Conservation (phyloP, 1,140 invertebrate genomes). For the Trissolcus basalis region DNA sequence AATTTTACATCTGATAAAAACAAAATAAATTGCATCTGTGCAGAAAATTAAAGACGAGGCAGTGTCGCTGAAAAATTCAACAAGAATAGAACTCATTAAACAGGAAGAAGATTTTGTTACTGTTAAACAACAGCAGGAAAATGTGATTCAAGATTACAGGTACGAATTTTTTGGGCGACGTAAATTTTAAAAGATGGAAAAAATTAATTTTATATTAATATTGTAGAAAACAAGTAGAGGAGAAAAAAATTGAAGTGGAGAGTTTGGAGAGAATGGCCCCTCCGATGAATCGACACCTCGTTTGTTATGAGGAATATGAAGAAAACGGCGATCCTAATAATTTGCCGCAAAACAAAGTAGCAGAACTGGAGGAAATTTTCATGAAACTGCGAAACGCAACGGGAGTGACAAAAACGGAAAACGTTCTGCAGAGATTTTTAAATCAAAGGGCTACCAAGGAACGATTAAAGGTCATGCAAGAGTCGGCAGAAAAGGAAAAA, state of each 20-base stretch:
- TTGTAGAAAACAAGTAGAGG: slow-evolving; percentile 80
- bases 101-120: slow-evolving; percentile 82
- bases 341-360: slow-evolving; percentile 68
- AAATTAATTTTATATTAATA: background rate
- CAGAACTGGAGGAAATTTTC: slow-evolving; percentile 81
- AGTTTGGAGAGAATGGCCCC: slow-evolving; percentile 83
- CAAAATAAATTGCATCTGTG: background rate
- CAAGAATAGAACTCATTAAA: slow-evolving; percentile 79
- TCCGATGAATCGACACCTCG: slow-evolving; percentile 72
- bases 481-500: slow-evolving; percentile 84
- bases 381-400: slow-evolving; percentile 84
- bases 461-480: slow-evolving; percentile 81
- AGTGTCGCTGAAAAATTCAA: slow-evolving; percentile 80
- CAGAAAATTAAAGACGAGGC: slow-evolving; percentile 83
- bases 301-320: slow-evolving; percentile 18
- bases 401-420: slow-evolving; percentile 83
- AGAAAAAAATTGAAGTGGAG: slow-evolving; percentile 82
- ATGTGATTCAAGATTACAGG: slow-evolving; percentile 78
- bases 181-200: too few species aligned
- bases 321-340: slow-evolving; percentile 64
- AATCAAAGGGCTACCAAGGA: slow-evolving; percentile 83
- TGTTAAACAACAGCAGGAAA: slow-evolving; percentile 80
- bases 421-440: slow-evolving; percentile 84
- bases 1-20: background rate
- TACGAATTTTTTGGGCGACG: too few species aligned